phyloP scores from a whole-genome alignment of 2,113 vertebrate genomes.

The Camelus dromedarius region DNA sequence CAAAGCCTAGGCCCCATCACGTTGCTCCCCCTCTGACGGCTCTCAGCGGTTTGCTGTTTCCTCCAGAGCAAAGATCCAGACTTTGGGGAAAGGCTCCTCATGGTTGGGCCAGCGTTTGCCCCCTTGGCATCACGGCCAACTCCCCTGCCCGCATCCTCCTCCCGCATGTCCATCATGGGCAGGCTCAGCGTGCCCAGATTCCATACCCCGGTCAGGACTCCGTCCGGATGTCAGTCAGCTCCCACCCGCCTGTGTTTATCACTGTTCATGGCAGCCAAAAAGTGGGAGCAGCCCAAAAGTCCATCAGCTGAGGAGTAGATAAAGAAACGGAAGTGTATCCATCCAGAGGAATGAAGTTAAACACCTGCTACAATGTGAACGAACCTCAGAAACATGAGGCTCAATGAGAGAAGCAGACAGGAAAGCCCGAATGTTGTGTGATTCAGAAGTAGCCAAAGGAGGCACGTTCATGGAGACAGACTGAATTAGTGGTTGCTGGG shows the following conservation, averaged over 20 bases:
- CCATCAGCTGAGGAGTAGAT: background rate
- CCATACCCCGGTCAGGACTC: background rate
- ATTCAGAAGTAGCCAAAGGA: fast-evolving
- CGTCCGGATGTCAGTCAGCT: background rate
- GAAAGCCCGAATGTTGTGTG: fast-evolving
- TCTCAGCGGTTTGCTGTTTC: background rate
- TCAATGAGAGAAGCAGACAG: fast-evolving
- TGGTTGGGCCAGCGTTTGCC: fast-evolving
- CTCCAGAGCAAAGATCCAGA: background rate
- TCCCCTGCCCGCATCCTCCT: fast-evolving
- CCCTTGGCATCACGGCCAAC: no score
- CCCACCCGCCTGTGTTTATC: background rate
- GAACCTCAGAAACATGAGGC: fast-evolving
- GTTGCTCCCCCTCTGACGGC: background rate
- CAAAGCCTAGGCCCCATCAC: fast-evolving
- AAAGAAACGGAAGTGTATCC: fast-evolving
- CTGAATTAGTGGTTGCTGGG: fast-evolving
- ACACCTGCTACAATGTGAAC: fast-evolving
- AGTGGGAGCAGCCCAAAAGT: fast-evolving
- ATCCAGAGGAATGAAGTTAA: fast-evolving
- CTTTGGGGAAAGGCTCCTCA: background rate
- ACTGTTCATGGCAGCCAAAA: background rate
- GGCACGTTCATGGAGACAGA: no score
- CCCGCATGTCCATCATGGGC: fast-evolving
- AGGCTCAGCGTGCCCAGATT: background rate